A percentile compares a stretch with the other conserved stretches of the same genome.
These are phyloP conservation scores for Eulemur rubriventer DNA, from an alignment of 2,797 vertebrate species.

Conservation along the genomic window DNA sequence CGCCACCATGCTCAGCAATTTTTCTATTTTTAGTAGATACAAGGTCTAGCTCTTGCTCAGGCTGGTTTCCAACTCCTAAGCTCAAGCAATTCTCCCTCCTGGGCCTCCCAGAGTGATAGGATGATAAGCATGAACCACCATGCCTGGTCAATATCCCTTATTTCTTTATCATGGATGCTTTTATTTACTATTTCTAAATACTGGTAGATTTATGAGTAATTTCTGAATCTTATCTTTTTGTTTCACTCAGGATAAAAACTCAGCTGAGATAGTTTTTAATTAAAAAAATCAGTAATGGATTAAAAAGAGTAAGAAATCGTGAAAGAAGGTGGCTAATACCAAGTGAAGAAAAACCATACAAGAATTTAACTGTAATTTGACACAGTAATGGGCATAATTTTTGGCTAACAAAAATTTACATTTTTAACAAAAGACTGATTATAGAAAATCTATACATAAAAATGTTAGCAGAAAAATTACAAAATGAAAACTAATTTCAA, in stretches of 20 bases:
- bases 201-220: not conserved
- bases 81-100: no score
- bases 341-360: not conserved
- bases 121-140: no score
- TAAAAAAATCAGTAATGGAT: not conserved
- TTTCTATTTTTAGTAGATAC: no score
- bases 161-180: not conserved
- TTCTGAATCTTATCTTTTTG: not conserved
- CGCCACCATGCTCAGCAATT: no score
- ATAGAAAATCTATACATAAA: not conserved
- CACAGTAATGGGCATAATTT: not conserved
- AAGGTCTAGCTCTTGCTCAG: no score
- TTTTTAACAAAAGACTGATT: not conserved
- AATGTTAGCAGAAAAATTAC: not conserved
- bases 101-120: no score
- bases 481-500: not conserved
- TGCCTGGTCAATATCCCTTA: not conserved
- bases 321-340: not conserved
- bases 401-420: not conserved
- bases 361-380: not conserved
- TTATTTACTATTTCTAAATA: conserved; percentile 35
- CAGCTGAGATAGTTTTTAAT: not conserved
- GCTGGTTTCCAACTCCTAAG: no score
- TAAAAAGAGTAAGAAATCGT: not conserved
- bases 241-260: not conserved